Base-by-base conservation (phyloP, 2,888 invertebrate species). In the Macrophya annulata region DNA sequence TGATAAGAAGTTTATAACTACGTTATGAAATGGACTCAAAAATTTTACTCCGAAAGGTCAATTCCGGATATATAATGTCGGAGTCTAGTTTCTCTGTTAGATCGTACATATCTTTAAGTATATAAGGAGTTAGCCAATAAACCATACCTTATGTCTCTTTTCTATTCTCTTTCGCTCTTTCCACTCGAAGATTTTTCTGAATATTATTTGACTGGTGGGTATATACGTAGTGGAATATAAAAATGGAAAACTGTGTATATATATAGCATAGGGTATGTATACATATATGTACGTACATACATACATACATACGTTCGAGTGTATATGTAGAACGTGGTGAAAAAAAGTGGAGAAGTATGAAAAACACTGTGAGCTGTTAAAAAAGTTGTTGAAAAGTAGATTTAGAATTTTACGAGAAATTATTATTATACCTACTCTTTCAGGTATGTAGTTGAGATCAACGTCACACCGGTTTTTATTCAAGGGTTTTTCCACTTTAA, bases 401-500 rank as follows among this genome's bases (percentile, higher is more conserved):
- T 31, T 31, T 15, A 68, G 68, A 4, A 68, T 31, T 68, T 31
- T 15, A 68, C 31, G 25, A 4, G 43, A 21, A 8, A 74, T 37
- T 62, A 25, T 25, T 62, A 25, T 25, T 62, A 4, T 12, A 21
- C 25, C 31, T 2, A 31, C 31, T 25, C 10, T 12, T 62, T 12
- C 12, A 62, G 62, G 62, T 25, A 62, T 25, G 62, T 25, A 21
- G 9, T 8, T 10, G 25, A 40, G 31, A 37, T 77, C 25, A 21
- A 8, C 77, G 55, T 12, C 4, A 10, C 12, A 12, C 12, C 45
- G 43, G 31, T 31, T 31, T 81, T 81, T 81, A 40, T 81, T 81
- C 45, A 81, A 81, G 62, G 81, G 5, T 65, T 83, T 62, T 71
- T 83, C 83, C n/a, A 40, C 83, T 83, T 65, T 68, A 68, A 83